Evolutionary conservation across 2,888 invertebrate genomes (phyloP), one percentile per base, ranked within the genome.

Genomic region (Dicyrtomina minuta): DNA sequence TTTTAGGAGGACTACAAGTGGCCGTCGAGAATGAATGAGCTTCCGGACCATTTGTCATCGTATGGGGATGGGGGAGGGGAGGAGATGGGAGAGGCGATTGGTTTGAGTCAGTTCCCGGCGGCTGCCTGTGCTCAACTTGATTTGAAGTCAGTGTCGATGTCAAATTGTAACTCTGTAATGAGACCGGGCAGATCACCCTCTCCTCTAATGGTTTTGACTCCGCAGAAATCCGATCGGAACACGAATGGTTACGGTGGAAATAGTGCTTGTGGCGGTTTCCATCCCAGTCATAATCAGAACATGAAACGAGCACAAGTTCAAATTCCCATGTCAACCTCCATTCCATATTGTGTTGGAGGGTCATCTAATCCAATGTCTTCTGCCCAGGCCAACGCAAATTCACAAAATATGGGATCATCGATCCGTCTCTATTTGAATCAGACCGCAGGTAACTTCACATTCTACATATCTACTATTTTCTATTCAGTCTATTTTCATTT

Each of bases 391-490:
- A 70, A 70, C 61, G 55, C 59, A 17, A 72, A 67, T 59, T 61
- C 71, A n/a, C 41, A 39, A 22, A 72, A 39, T 33, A 71, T 64
- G 65, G 65, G 46, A 20, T 49, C 59, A 58, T 71, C 76, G n/a
- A 77, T 78, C 59, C 74, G 76, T 20, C 74, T 78, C 22, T 78
- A 75, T 67, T 74, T 78, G 75, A 78, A 78, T 70, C 78, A 78
- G 70, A 65, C 59, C 68, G 74, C 75, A 73, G 77, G 77, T 77
- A 68, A 66, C 53, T 20, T 12, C 17, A 41, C 15, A 20, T 20
- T 15, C n/a, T n/a, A 5, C 33, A 33, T 8, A 33, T 5, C 33
- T 33, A 46, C 53, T 26, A 20, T 51, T 64, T 53, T 26, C 13
- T 22, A 44, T 39, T 27, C 8, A 33, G 33, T 56, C 58, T 26